A percentile compares a stretch with the other conserved stretches of the same genome.
phyloP scores from a whole-genome alignment of 2,888 invertebrate genomes.

The Imbricaverruca yamaguchii region DNA sequence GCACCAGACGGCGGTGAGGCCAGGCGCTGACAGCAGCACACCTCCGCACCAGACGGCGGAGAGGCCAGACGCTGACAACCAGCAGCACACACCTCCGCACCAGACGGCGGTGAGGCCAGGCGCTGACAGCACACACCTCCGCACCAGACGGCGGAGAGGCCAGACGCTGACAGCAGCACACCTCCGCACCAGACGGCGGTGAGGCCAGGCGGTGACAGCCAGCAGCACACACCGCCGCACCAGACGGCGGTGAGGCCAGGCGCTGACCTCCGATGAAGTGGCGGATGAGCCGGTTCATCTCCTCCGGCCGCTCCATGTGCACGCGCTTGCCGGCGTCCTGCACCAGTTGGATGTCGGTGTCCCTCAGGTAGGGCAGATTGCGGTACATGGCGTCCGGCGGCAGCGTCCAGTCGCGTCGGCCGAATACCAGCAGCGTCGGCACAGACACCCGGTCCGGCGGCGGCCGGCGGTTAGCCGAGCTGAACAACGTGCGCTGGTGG shows the following conservation, averaged over 20 bases:
- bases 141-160: too few species aligned
- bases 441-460: not conserved
- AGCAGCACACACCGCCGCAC: not conserved
- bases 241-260: not conserved
- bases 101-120: too few species aligned
- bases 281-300: not conserved
- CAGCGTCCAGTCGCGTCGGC: not conserved
- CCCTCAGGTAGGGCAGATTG: not conserved
- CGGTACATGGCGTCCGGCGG: constrained; percentile 4
- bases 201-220: not conserved
- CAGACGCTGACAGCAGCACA: too few species aligned
- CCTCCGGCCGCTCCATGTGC: not conserved
- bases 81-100: too few species aligned
- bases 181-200: not conserved
- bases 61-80: too few species aligned
- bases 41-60: too few species aligned
- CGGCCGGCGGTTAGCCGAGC: not conserved
- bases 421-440: not conserved
- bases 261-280: constrained; percentile 1
- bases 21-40: too few species aligned
- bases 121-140: too few species aligned
- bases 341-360: not conserved
- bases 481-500: not conserved
- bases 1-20: too few species aligned
- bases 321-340: not conserved